Conservation (phyloP, 2,888 invertebrate genomes). For the Notocelia uddmanniana region DNA sequence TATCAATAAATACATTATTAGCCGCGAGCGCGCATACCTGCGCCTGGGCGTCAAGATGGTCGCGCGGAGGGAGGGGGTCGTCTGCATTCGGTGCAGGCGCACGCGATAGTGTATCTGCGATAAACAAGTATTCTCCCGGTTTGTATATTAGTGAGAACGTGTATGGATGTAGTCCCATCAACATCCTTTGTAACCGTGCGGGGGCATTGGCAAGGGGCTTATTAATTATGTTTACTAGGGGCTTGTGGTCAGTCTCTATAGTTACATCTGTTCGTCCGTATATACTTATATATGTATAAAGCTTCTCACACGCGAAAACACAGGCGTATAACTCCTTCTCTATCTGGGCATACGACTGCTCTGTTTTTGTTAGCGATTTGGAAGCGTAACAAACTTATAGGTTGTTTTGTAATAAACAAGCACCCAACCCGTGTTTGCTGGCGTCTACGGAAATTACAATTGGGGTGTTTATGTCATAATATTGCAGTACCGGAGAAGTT, state of each 20-base stretch:
- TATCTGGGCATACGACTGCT: constrained; percentile 46
- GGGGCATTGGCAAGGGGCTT: constrained; percentile 35
- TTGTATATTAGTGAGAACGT: constrained; percentile 31
- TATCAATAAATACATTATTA: too few species aligned
- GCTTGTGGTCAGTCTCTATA: too few species aligned
- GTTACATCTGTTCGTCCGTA: background rate
- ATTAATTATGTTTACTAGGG: constrained; percentile 15
- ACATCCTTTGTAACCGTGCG: constrained; percentile 39
- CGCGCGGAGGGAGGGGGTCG: background rate
- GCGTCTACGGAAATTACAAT: too few species aligned
- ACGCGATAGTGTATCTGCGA: constrained; percentile 9
- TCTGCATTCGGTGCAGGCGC: constrained; percentile 11
- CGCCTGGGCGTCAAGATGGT: constrained; percentile 4
- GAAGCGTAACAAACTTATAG: constrained; percentile 47
- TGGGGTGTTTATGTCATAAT: constrained; percentile 2
- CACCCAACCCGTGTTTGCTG: constrained; percentile 19
- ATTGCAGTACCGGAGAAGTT: constrained; percentile 11
- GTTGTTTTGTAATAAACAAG: constrained; percentile 36
- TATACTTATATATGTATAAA: constrained; percentile 41
- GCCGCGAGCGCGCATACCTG: constrained; percentile 14
- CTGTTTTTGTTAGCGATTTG: too few species aligned
- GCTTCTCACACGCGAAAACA: constrained; percentile 49
- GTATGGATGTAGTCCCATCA: constrained; percentile 36
- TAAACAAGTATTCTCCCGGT: constrained; percentile 22
- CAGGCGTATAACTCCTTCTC: constrained; percentile 50